Base-by-base conservation (phyloP, 2,888 invertebrate genomes). In the Phorcus lineatus region DNA sequence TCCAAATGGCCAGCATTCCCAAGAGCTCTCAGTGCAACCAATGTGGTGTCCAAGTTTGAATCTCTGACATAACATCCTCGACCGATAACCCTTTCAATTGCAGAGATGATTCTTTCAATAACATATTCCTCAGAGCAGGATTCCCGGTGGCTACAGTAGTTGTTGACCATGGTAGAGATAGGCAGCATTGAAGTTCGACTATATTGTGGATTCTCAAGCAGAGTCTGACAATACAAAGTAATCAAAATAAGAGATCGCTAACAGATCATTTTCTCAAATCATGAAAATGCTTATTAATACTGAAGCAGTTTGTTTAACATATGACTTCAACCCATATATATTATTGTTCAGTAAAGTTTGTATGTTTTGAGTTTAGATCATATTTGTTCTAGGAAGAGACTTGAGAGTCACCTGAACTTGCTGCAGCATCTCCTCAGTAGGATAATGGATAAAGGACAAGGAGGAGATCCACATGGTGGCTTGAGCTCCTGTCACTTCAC, bases 381-480 rank as follows among this genome's bases (percentile, higher is more conserved):
- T 36, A 36, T 36, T 4, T 36, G 36, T 36, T 36, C 7, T 7
- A 36, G 36, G 7, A 36, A 36, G 7, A 36, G 36, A 4, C 36
- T 36, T 36, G 13, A 47, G 13, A 47, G 47, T 47, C 89, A 94
- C 94, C 88, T 91, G 86, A 0, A 94, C 84, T 77, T 92, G 92
- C 54, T 87, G 84, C 66, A 94, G 91, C 93, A 94, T 94, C 55
- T 92, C 92, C 36, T 90, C 83, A 2, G 92, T 93, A 7, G 94
- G 94, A 77, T 92, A 88, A 77, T 93, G 92, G 67, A 97, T 96
- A 93, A 98, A 96, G 7, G 97, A 96, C 90, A 98, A 95, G 0
- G 97, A 96, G 87, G 96, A 95, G 87, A 98, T 95, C 98, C 98
- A 98, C 84, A 96, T 96, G 75, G 96, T 95, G 0, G 95, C 94